These are phyloP conservation scores for Ophion obscuratus DNA, from an alignment of 2,888 invertebrate genomes.

Conservation along the genomic window DNA sequence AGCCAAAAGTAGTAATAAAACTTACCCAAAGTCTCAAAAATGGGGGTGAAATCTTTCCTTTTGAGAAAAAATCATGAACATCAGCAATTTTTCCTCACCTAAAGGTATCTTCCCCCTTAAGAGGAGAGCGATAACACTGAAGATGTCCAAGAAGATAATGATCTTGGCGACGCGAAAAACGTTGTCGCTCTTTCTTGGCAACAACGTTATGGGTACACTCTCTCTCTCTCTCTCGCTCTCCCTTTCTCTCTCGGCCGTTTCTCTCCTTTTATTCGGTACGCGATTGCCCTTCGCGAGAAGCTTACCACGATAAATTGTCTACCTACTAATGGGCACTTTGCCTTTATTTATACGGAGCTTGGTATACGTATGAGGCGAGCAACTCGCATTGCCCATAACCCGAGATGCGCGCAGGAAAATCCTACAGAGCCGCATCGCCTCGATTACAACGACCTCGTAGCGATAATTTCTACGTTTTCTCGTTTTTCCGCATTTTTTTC, in stretches of 20 bases:
- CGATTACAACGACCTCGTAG: slow-evolving; percentile 40
- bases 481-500: neutral
- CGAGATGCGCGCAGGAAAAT: slow-evolving; percentile 41
- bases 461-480: neutral
- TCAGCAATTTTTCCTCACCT: no score
- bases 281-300: slow-evolving; percentile 60
- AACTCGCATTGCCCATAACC: slow-evolving; percentile 62
- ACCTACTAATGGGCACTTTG: slow-evolving; percentile 69
- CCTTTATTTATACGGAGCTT: slow-evolving; percentile 67
- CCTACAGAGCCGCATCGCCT: slow-evolving; percentile 45
- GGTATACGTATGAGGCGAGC: slow-evolving; percentile 62
- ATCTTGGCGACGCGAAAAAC: slow-evolving; percentile 70
- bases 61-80: no score
- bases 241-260: slow-evolving; percentile 24
- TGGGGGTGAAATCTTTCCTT: no score
- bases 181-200: slow-evolving; percentile 70
- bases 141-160: slow-evolving; percentile 70
- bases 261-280: slow-evolving; percentile 47
- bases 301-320: slow-evolving; percentile 63
- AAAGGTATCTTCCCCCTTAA: slow-evolving; percentile 7
- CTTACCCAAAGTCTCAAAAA: no score
- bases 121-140: slow-evolving; percentile 69
- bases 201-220: slow-evolving; percentile 55
- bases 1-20: no score
- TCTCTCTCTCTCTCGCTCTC: slow-evolving; percentile 13